Base-by-base conservation (phyloP, 92 coral and sea anemone species). In the Pocillopora grandis region DNA sequence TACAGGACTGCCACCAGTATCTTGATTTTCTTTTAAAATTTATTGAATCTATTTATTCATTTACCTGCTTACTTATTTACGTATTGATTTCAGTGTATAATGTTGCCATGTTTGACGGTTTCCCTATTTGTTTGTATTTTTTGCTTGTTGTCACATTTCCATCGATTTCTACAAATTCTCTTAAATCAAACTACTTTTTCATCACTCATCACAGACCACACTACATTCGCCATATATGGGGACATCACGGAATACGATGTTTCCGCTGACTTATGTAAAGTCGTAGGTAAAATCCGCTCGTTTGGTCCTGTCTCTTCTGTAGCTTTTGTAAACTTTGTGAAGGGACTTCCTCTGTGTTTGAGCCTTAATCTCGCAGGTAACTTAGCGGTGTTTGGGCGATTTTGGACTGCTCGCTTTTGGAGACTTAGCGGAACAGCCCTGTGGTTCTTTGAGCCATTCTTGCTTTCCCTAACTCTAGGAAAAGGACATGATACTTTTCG, bases 181-280 rank as follows among this genome's bases (percentile, higher is more conserved):
- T 13, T 13, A 2, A 35, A 3, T 80, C 66, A 80, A 17, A 5
- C 35, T 36, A 82, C 74, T 55, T 85, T 76, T 66, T 93, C 96
- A 11, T 91, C 94, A n/a, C 85, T 85, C 92, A 91, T 91, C 11
- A 91, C 88, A 42, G 92, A 88, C 94, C 94, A 91, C 31, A 91
- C 94, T 9, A 91, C 90, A 62, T 73, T 89, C 21, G 95, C 92
- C 93, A 92, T 89, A 84, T 87, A 92, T 16, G 96, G 96, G 10
- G 96, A 70, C 96, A 93, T 93, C 15, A 93, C 79, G 2, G 92
- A 85, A 69, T 82, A 93, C 37, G 89, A 85, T 35, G 81, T 72
- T 57, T 36, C 75, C 19, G 77, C 73, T 65, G 91, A 76, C 71
- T 71, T 79, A 64, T 89, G 74, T 27, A 93, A 82, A 36, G 88